phyloP scores from a whole-genome alignment of 2,888 invertebrate species.

The Papilio protenor region DNA sequence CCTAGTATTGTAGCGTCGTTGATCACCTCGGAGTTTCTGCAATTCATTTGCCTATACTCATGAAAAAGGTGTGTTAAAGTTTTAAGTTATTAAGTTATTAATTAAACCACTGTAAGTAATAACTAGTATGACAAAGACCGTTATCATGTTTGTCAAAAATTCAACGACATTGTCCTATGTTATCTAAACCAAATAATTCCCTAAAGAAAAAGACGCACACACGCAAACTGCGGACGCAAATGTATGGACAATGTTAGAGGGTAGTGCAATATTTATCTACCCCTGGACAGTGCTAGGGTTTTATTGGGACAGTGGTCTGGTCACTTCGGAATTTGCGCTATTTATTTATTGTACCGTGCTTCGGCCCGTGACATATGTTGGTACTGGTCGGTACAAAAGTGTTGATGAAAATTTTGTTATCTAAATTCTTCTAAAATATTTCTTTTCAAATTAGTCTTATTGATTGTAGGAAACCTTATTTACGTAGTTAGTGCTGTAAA shows the following conservation, averaged over 20 bases:
- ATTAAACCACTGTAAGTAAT: too few relatives aligned
- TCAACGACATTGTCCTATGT: too few relatives aligned
- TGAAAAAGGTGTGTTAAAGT: too few relatives aligned
- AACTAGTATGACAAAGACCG: too few relatives aligned
- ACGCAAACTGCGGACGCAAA: slow-evolving; percentile 47
- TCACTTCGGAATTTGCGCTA: slow-evolving; percentile 83
- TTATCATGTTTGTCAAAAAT: too few relatives aligned
- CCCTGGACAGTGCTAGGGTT: slow-evolving; percentile 69
- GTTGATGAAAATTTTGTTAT: slow-evolving; percentile 41
- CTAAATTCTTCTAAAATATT: background rate
- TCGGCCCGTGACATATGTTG: slow-evolving; percentile 74
- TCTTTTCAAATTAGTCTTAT: background rate
- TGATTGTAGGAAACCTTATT: background rate
- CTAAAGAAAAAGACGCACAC: slow-evolving; percentile 42
- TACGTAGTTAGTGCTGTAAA: too few relatives aligned
- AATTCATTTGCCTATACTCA: too few relatives aligned
- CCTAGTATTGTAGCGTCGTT: too few relatives aligned
- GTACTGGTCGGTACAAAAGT: slow-evolving; percentile 57
- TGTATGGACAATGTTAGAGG: slow-evolving; percentile 52
- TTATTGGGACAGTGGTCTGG: slow-evolving; percentile 78
- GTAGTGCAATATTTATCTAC: slow-evolving; percentile 71
- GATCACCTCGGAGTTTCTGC: too few relatives aligned
- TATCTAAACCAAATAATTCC: slow-evolving; percentile 27
- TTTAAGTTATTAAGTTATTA: too few relatives aligned
- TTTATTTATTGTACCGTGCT: slow-evolving; percentile 81